Base-by-base conservation (phyloP, 2,797 vertebrate species). In the Galaxias olidus region DNA sequence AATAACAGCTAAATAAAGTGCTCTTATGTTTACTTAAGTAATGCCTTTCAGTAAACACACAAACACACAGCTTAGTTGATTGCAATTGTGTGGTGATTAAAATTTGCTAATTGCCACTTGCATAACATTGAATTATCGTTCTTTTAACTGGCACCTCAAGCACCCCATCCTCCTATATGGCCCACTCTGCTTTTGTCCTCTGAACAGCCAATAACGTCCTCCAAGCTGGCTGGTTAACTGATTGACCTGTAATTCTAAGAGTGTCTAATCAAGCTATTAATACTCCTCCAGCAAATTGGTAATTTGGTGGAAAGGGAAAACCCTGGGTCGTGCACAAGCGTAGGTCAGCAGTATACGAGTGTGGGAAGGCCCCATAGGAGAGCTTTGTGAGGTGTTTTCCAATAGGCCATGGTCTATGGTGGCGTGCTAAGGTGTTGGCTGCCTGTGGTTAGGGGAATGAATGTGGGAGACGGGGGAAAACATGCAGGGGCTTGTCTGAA, bases 111-210 rank as follows among this genome's bases (percentile, higher is more conserved):
- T 66, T 58, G 61, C 47, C 41, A 54, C 61, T 64, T 66, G 48
- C 50, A 65, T 58, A 69, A 61, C 50, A n/a, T 62, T 68, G 51
- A 65, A 73, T 66, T 75, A 74, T 75, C 72, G 49, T 50, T 40
- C 58, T 76, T 66, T 50, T 65, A 60, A 64, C 42, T 14, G 9
- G 10, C 45, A 55, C 42, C 41, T 45, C 67, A 63, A 40, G 46
- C n/a, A 19, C 56, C 46, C 50, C 13, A 40, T 42, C 20, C 43
- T 46, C 13, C 10, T 15, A 9, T n/a, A 8, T 65, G 15, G 48
- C 54, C 30, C 13, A n/a, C 46, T 50, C 18, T 42, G 52, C 11
- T 45, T 53, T n/a, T 50, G 49, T 50, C 49, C 49, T 50, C 4
- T 57, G 54, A 43, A 66, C 20, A 65, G 19, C 44, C 9, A 13